phyloP scores from a whole-genome alignment of 1,140 invertebrate genomes.

The Neoseiulus cucumeris region DNA sequence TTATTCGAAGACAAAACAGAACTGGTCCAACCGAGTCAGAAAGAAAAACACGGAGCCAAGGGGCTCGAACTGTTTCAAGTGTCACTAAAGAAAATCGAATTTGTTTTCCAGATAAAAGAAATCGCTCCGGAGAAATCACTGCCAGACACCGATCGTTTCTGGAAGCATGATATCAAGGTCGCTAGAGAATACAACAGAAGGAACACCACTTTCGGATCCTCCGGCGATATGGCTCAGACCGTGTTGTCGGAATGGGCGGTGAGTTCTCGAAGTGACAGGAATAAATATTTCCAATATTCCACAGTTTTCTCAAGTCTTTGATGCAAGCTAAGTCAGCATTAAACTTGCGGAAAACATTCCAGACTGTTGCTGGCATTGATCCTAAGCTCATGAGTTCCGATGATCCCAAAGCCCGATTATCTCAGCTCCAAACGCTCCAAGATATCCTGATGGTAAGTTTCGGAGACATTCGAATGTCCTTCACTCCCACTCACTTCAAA shows the following conservation, averaged over 20 bases:
- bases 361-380: conserved; percentile 20
- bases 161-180: conserved; percentile 53
- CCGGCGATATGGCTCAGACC: conserved; percentile 19
- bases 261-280: conserved; percentile 11
- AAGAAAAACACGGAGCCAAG: too few species aligned
- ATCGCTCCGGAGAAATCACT: conserved; percentile 57
- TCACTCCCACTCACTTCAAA: too few species aligned
- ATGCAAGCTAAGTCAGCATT: too few species aligned
- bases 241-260: conserved; percentile 22
- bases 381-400: conserved; percentile 16
- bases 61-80: too few species aligned
- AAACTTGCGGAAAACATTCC: neutral
- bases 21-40: too few species aligned
- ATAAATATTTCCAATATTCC: neutral
- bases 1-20: too few species aligned
- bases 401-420: conserved; percentile 18
- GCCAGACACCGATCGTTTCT: conserved; percentile 49
- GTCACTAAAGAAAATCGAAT: neutral
- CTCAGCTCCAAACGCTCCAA: conserved; percentile 19
- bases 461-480: too few species aligned
- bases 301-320: neutral
- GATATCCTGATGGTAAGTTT: conserved; percentile 17
- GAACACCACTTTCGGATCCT: conserved; percentile 22
- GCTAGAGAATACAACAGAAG: conserved; percentile 38
- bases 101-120: conserved; percentile 48